Evolutionary conservation across 1,140 invertebrate genomes (phyloP).

Genomic region (Globodera ellingtonae): DNA sequence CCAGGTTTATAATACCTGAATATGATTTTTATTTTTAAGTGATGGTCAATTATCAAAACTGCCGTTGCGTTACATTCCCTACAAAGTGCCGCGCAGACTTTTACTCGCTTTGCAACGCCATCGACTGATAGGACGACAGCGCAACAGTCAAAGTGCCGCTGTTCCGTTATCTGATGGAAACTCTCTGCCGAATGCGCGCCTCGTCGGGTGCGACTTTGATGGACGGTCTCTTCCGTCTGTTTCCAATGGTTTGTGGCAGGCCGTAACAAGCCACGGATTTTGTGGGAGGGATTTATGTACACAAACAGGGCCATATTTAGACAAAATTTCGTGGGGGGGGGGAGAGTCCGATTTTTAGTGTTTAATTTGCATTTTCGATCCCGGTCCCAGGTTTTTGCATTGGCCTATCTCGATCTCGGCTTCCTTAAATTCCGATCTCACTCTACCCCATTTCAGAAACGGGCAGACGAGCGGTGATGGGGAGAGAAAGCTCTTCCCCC

Average conservation of each 20-base stretch:
- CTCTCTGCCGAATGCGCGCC: conserved; percentile 5
- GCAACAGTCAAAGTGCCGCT: not conserved
- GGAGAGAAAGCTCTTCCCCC: not conserved
- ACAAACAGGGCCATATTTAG: not conserved
- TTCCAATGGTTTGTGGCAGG: not conserved
- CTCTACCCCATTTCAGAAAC: too few relatives aligned
- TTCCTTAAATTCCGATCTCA: too few relatives aligned
- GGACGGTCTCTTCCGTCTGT: not conserved
- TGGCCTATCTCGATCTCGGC: too few relatives aligned
- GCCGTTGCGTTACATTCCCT: not conserved
- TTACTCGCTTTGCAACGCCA: not conserved
- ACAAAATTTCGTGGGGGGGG: too few relatives aligned
- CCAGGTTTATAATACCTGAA: not conserved
- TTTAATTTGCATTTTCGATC: too few relatives aligned
- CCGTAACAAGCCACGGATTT: too few relatives aligned
- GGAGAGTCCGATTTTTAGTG: too few relatives aligned
- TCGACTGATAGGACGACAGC: too few relatives aligned
- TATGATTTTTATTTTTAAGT: not conserved
- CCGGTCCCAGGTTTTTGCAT: too few relatives aligned
- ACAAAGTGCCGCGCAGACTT: not conserved
- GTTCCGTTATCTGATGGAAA: not conserved
- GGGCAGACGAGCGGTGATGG: not conserved
- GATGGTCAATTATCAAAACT: not conserved
- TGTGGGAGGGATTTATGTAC: not conserved
- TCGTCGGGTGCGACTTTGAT: conserved; percentile 22